These are phyloP conservation scores for Drosophila gaucha DNA, from an alignment of 2,888 invertebrate genomes.

Conservation along the genomic window DNA sequence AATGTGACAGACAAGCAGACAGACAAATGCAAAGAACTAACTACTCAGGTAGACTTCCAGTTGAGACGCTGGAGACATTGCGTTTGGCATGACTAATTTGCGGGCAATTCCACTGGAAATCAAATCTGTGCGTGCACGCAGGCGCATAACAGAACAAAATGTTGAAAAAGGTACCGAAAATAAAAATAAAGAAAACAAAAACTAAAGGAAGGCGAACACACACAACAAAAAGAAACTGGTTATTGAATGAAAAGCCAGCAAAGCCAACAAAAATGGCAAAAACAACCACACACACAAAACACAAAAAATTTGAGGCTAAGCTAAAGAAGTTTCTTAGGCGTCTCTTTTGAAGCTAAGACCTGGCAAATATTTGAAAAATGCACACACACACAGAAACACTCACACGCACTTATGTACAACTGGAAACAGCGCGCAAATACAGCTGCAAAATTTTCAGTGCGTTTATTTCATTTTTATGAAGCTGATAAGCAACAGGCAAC, in stretches of 20 bases:
- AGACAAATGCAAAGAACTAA: constrained; percentile 30
- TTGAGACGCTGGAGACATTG: constrained; percentile 32
- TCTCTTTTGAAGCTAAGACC: constrained; percentile 27
- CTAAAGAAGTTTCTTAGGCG: constrained; percentile 70
- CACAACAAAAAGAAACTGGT: constrained; percentile 73
- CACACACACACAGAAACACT: constrained; percentile 41
- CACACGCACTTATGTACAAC: constrained; percentile 36
- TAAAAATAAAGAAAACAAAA: constrained; percentile 27
- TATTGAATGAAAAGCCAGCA: constrained; percentile 77
- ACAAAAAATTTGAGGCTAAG: constrained; percentile 37
- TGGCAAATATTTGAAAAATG: constrained; percentile 73
- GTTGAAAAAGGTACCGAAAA: constrained; percentile 42
- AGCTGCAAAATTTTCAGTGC: constrained; percentile 7
- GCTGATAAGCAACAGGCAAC: constrained; percentile 29
- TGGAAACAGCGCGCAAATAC: constrained; percentile 26
- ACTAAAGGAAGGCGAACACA: constrained; percentile 42
- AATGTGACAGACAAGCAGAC: constrained; percentile 47
- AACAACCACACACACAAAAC: constrained; percentile 29
- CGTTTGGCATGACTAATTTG: constrained; percentile 73
- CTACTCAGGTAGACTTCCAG: constrained; percentile 33
- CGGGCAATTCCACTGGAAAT: constrained; percentile 50
- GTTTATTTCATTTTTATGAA: constrained; percentile 7
- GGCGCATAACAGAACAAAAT: constrained; percentile 39
- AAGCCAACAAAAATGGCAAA: constrained; percentile 61
- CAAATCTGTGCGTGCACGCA: constrained; percentile 63